Conservation (phyloP, 2,888 invertebrate species). For the Geotrupes spiniger region DNA sequence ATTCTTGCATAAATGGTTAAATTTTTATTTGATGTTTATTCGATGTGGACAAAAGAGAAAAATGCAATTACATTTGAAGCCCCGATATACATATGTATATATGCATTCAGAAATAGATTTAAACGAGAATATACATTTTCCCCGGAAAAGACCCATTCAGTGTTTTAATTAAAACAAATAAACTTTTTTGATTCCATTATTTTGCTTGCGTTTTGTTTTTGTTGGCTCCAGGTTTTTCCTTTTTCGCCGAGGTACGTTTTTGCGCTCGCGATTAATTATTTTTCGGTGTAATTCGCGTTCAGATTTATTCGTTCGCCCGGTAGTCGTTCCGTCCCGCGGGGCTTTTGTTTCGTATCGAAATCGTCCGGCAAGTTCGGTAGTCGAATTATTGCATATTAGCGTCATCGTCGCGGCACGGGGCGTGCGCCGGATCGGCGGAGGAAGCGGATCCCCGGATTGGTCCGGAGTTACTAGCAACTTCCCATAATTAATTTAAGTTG, state of each 20-base stretch:
- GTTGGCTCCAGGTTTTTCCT: not conserved
- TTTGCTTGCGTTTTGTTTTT: constrained; percentile 10
- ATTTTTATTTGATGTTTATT: constrained; percentile 8
- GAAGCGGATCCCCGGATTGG: not conserved
- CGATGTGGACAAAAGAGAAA: not conserved
- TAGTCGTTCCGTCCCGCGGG: too few species aligned
- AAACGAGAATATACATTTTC: constrained; percentile 9
- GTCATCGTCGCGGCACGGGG: not conserved
- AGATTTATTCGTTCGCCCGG: not conserved
- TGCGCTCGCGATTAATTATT: constrained; percentile 1
- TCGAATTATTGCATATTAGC: not conserved
- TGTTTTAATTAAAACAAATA: constrained; percentile 13
- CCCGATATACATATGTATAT: not conserved
- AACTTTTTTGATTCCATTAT: constrained; percentile 9
- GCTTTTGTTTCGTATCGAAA: not conserved
- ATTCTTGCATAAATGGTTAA: constrained; percentile 1
- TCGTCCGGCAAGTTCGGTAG: not conserved
- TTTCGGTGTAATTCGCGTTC: too few species aligned
- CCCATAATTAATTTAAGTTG: constrained; percentile 37
- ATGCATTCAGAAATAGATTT: constrained; percentile 12
- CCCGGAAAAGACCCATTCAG: constrained; percentile 6
- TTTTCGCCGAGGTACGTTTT: constrained; percentile 1
- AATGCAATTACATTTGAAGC: constrained; percentile 8
- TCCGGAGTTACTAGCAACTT: constrained; percentile 1
- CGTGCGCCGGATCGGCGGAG: not conserved